Evolutionary conservation across 1,140 invertebrate species (phyloP).

Genomic region (Papilio polytes): DNA sequence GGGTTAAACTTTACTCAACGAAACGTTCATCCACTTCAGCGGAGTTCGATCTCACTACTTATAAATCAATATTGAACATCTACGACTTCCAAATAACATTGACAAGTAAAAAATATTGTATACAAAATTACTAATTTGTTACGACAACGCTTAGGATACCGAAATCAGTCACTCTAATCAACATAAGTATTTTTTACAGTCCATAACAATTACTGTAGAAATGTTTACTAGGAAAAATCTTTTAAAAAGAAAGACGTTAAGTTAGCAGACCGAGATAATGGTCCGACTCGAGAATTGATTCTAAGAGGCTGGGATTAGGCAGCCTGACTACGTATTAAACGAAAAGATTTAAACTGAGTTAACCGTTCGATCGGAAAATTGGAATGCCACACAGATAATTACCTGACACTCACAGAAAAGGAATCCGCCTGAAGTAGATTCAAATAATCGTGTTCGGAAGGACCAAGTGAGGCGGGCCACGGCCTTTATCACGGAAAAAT

Average conservation of each 20-base stretch:
- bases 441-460: constrained; percentile 79
- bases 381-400: constrained; percentile 84
- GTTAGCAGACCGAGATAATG: constrained; percentile 40
- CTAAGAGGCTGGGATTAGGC: constrained; percentile 75
- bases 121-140: not conserved
- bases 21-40: constrained; percentile 61
- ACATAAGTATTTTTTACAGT: not conserved
- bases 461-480: constrained; percentile 65
- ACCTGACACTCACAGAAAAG: constrained; percentile 83
- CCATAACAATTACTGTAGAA: not conserved
- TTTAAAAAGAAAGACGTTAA: not conserved
- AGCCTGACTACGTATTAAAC: constrained; percentile 75
- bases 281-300: constrained; percentile 58
- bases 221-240: not conserved
- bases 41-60: constrained; percentile 58
- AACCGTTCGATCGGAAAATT: constrained; percentile 83
- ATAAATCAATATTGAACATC: constrained; percentile 47
- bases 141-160: not conserved
- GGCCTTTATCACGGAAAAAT: constrained; percentile 64
- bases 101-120: not conserved
- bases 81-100: constrained; percentile 2
- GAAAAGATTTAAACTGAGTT: constrained; percentile 83
- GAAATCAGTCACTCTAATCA: too few species aligned
- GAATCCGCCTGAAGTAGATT: constrained; percentile 79
- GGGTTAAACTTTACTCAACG: constrained; percentile 75